Conservation (phyloP, 1,140 invertebrate genomes). For the Bombus consobrinus region DNA sequence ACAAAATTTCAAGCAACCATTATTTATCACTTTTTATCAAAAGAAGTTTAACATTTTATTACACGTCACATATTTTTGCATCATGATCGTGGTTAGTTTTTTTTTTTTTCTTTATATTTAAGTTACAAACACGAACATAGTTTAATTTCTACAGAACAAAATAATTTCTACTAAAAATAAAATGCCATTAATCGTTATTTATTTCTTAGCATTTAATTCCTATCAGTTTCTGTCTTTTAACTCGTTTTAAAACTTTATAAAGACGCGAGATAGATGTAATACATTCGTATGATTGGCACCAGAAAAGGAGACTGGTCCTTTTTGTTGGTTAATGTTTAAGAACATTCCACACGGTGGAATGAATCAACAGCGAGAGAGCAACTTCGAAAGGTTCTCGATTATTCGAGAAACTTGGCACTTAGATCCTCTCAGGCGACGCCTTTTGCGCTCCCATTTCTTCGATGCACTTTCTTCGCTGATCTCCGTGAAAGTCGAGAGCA, state of each 20-base stretch:
- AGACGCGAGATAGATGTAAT: background rate
- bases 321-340: conserved; percentile 5
- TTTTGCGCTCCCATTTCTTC: conserved; percentile 56
- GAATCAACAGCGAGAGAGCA: conserved; percentile 7
- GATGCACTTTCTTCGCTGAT: conserved; percentile 56
- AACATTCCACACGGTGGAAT: background rate
- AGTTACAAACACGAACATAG: background rate
- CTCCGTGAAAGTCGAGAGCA: conserved; percentile 57
- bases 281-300: background rate
- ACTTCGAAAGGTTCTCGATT: conserved; percentile 43
- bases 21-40: background rate
- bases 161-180: background rate
- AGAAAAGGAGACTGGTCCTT: background rate
- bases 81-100: background rate
- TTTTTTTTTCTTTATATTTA: background rate
- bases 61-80: background rate
- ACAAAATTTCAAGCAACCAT: background rate
- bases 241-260: background rate
- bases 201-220: background rate
- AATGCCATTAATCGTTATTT: background rate
- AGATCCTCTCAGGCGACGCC: conserved; percentile 53
- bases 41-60: background rate
- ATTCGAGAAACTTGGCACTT: conserved; percentile 56
- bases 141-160: no score
- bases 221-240: background rate